Percentiles rank a stretch among this genome's conserved stretches.
phyloP scores from a whole-genome alignment of 2,797 vertebrate genomes.

The Allobates femoralis region DNA sequence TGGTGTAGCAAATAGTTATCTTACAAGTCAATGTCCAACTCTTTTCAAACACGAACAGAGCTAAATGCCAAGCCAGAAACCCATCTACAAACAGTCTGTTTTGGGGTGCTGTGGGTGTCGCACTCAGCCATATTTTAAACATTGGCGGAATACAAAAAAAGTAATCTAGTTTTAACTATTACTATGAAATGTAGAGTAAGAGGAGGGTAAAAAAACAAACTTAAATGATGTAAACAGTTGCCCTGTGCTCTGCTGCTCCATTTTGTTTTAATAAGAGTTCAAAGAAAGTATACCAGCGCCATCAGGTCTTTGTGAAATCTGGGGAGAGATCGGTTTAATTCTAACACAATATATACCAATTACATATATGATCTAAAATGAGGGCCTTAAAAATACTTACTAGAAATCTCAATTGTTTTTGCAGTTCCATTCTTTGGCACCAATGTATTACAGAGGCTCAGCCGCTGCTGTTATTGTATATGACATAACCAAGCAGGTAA shows the following conservation, averaged over 20 bases:
- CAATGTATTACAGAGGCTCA: conserved; percentile 98
- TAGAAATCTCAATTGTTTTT: conserved; percentile 35
- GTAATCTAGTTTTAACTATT: background rate
- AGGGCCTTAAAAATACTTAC: background rate
- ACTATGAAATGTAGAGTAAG: background rate
- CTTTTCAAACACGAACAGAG: too few relatives aligned
- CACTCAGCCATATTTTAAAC: background rate
- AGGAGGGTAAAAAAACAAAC: background rate
- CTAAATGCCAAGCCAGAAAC: too few relatives aligned
- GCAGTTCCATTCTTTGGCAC: conserved; percentile 97
- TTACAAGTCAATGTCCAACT: too few relatives aligned
- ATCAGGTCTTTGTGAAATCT: too few relatives aligned
- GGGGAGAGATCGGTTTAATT: too few relatives aligned
- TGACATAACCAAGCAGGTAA: conserved; percentile 97
- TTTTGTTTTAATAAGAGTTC: too few relatives aligned
- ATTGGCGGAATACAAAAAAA: background rate
- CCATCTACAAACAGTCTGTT: too few relatives aligned
- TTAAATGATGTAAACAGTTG: background rate
- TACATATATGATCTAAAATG: background rate
- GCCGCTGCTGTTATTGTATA: conserved; percentile 97
- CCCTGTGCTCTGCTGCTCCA: background rate
- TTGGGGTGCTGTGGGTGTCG: too few relatives aligned
- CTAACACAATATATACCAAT: background rate
- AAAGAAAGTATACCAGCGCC: too few relatives aligned
- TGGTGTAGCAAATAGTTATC: too few relatives aligned